phyloP scores from a whole-genome alignment of 2,888 invertebrate species.

The Drosophila longiperda region DNA sequence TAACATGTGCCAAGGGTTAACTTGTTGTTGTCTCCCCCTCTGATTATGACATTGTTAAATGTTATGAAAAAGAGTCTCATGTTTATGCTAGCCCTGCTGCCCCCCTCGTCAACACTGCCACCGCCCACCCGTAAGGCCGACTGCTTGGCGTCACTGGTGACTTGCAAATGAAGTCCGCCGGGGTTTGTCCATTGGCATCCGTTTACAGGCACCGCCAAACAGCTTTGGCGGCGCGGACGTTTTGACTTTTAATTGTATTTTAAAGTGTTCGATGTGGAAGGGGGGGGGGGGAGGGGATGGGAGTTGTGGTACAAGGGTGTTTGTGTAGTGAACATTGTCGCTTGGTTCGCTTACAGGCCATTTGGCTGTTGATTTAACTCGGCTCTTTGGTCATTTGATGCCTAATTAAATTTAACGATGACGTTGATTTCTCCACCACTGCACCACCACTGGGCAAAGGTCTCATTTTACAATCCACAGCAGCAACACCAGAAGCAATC shows the following conservation, averaged over 20 bases:
- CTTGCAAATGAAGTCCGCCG: slow-evolving; percentile 76
- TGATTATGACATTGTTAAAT: slow-evolving; percentile 81
- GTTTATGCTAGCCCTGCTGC: slow-evolving; percentile 14
- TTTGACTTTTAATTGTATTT: slow-evolving; percentile 78
- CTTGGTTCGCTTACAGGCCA: slow-evolving; percentile 74
- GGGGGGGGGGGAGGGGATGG: not conserved
- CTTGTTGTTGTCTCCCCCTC: slow-evolving; percentile 43
- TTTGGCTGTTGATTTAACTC: slow-evolving; percentile 79
- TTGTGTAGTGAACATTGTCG: slow-evolving; percentile 4
- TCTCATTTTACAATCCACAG: slow-evolving; percentile 52
- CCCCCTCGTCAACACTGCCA: not conserved
- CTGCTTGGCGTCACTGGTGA: slow-evolving; percentile 63
- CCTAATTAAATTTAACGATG: slow-evolving; percentile 83
- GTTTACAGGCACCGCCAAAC: slow-evolving; percentile 59
- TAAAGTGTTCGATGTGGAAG: slow-evolving; percentile 60
- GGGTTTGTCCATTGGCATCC: slow-evolving; percentile 70
- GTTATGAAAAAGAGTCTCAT: slow-evolving; percentile 76
- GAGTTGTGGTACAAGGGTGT: not conserved
- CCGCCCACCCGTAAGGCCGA: slow-evolving; percentile 45
- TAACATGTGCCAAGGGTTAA: slow-evolving; percentile 62
- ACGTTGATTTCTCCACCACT: slow-evolving; percentile 60
- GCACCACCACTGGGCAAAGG: slow-evolving; percentile 15
- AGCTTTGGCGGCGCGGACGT: slow-evolving; percentile 54
- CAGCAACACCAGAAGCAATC: slow-evolving; percentile 21
- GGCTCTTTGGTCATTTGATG: slow-evolving; percentile 80